A percentile compares a stretch with the other conserved stretches of the same genome.
Conservation (phyloP, 1,140 invertebrate genomes). For the Vollenhovia emeryi region DNA sequence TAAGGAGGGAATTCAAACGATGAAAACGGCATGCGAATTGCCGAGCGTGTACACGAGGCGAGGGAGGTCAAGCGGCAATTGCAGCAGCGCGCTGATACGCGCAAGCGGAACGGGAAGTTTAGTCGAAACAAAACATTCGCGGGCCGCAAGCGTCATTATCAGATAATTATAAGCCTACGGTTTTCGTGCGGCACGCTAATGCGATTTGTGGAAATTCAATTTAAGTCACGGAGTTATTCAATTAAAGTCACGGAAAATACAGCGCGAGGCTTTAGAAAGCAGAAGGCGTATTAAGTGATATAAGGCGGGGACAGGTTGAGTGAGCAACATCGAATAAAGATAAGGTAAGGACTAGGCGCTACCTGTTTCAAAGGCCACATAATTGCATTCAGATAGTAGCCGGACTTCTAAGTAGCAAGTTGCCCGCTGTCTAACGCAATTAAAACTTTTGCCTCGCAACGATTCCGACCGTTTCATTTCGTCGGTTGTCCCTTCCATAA, state of each 20-base stretch:
- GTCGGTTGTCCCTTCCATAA: slow-evolving; percentile 26
- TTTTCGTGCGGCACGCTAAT: not conserved
- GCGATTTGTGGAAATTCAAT: slow-evolving; percentile 15
- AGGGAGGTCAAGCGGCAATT: slow-evolving; percentile 9
- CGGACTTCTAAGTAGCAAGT: slow-evolving; percentile 76
- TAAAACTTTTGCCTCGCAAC: slow-evolving; percentile 68
- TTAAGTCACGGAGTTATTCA: not conserved
- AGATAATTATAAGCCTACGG: not conserved
- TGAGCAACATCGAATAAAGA: slow-evolving; percentile 50
- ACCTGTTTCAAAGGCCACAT: slow-evolving; percentile 73
- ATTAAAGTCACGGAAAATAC: not conserved
- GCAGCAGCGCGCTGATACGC: not conserved
- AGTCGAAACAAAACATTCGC: not conserved
- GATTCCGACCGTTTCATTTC: slow-evolving; percentile 60
- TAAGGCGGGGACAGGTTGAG: slow-evolving; percentile 33
- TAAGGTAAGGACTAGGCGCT: slow-evolving; percentile 2
- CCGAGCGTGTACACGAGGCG: not conserved
- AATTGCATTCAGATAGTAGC: slow-evolving; percentile 78
- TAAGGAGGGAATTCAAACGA: slow-evolving; percentile 52
- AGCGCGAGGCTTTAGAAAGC: not conserved
- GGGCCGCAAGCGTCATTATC: not conserved
- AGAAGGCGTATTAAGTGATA: not conserved
- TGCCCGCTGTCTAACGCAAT: slow-evolving; percentile 73
- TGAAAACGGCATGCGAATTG: slow-evolving; percentile 14
- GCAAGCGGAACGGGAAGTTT: not conserved